These are phyloP conservation scores for Xanthia togata DNA, from an alignment of 2,888 invertebrate species.

Conservation along the genomic window DNA sequence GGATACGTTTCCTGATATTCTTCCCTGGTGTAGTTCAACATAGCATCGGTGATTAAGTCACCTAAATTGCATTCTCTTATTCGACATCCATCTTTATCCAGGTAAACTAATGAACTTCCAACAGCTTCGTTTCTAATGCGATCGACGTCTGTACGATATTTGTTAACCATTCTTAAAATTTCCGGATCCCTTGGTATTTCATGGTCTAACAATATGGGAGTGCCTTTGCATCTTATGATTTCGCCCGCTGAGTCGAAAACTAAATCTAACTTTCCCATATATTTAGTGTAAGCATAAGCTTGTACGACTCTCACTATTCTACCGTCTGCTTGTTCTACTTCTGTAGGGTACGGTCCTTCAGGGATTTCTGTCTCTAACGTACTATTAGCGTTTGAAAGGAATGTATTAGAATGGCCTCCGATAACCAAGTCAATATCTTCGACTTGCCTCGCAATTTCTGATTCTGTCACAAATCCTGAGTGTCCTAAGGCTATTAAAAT, in stretches of 20 bases:
- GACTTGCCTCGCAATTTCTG: conserved; percentile 94
- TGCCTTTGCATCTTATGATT: conserved; percentile 92
- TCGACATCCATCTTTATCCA: conserved; percentile 93
- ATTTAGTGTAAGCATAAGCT: conserved; percentile 97
- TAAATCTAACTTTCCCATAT: conserved; percentile 94
- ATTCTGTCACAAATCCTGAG: conserved; percentile 95
- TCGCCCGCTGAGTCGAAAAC: conserved; percentile 94
- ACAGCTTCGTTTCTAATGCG: conserved; percentile 89
- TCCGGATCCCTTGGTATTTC: conserved; percentile 92
- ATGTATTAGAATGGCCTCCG: conserved; percentile 98
- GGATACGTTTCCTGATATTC: conserved; percentile 86
- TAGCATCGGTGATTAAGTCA: conserved; percentile 94
- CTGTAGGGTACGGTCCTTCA: conserved; percentile 94
- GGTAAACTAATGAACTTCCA: conserved; percentile 92
- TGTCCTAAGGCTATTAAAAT: conserved; percentile 98
- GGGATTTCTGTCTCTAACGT: conserved; percentile 92
- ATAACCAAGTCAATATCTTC: conserved; percentile 96
- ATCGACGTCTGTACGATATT: conserved; percentile 90
- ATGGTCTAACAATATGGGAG: conserved; percentile 94
- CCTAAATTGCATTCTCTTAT: conserved; percentile 95
- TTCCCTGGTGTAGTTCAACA: conserved; percentile 91
- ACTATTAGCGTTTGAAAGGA: conserved; percentile 93
- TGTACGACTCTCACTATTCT: conserved; percentile 96
- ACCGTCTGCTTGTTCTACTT: conserved; percentile 92
- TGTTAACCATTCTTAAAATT: conserved; percentile 90